phyloP scores from a whole-genome alignment of 2,797 vertebrate species.

The Orestias chungarensis region DNA sequence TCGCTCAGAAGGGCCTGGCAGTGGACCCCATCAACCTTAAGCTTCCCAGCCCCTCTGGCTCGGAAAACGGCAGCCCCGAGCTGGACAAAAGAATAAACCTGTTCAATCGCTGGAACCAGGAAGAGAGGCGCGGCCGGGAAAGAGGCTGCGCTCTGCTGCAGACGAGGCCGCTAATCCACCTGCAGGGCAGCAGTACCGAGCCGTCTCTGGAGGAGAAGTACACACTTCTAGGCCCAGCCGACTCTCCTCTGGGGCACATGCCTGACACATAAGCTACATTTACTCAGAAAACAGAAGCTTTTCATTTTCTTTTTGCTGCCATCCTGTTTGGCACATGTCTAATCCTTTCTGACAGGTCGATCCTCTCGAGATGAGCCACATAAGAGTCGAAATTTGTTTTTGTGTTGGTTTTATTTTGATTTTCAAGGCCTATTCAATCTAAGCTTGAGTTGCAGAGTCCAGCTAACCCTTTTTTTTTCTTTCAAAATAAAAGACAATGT shows the following conservation, averaged over 20 bases:
- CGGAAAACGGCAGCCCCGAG: constrained; percentile 83
- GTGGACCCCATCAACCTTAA: constrained; percentile 88
- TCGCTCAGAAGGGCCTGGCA: constrained; percentile 84
- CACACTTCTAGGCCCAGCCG: constrained; percentile 81
- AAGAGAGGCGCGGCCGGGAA: constrained; percentile 75
- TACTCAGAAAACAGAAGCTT: constrained; percentile 43
- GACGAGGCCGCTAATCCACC: constrained; percentile 87
- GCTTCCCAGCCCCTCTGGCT: constrained; percentile 82
- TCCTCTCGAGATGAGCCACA: constrained; percentile 30
- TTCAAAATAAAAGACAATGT: constrained; percentile 32
- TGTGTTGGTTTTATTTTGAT: constrained; percentile 52
- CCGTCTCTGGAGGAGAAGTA: constrained; percentile 85
- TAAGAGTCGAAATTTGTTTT: constrained; percentile 22
- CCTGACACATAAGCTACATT: constrained; percentile 81
- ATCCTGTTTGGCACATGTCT: constrained; percentile 39
- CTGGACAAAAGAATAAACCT: constrained; percentile 85
- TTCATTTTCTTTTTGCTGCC: constrained; percentile 50
- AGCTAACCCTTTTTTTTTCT: constrained; percentile 50
- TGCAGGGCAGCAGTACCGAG: constrained; percentile 75
- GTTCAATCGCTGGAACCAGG: constrained; percentile 89
- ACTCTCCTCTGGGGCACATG: constrained; percentile 82
- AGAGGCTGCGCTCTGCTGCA: constrained; percentile 79
- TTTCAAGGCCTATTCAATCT: constrained; percentile 50
- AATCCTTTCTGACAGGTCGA: constrained; percentile 41
- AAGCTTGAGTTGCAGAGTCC: constrained; percentile 54